Percentiles rank a stretch among this genome's conserved stretches.
phyloP scores from a whole-genome alignment of 2,797 vertebrate species.

The Acestrorhynchus altus region DNA sequence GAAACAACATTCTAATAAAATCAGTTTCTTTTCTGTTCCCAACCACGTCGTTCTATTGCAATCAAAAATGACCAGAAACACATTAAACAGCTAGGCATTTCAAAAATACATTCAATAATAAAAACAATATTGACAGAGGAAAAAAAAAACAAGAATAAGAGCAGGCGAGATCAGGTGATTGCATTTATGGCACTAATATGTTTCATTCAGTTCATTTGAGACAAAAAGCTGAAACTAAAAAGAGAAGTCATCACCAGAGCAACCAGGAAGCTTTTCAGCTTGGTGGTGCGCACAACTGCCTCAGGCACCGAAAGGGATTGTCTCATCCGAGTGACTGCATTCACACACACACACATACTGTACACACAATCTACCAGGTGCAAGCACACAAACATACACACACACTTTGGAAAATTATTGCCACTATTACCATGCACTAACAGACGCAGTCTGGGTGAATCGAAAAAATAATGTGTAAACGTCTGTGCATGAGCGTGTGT shows the following conservation, averaged over 20 bases:
- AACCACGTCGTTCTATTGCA: conserved; percentile 51
- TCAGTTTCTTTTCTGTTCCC: conserved; percentile 61
- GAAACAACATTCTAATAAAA: conserved; percentile 73
- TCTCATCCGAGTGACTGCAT: conserved; percentile 56
- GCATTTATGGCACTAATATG: conserved; percentile 71
- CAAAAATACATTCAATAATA: conserved; percentile 77
- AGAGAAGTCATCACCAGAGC: conserved; percentile 51
- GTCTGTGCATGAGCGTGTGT: conserved; percentile 58
- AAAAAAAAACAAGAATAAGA: conserved; percentile 57
- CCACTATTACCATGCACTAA: conserved; percentile 69
- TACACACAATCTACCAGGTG: conserved; percentile 43
- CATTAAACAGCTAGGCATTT: conserved; percentile 62
- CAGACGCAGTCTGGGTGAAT: conserved; percentile 60
- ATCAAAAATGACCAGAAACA: conserved; percentile 47
- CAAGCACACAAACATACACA: conserved; percentile 61
- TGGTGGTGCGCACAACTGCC: conserved; percentile 39
- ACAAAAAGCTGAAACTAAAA: conserved; percentile 41
- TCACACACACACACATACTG: conserved; percentile 66
- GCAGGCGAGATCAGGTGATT: conserved; percentile 55
- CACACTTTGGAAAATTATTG: conserved; percentile 47
- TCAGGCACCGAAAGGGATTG: conserved; percentile 73
- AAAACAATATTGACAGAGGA: conserved; percentile 64
- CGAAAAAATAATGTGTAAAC: conserved; percentile 59
- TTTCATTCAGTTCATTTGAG: conserved; percentile 37
- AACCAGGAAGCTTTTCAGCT: conserved; percentile 44